Base-by-base conservation (phyloP, 2,888 invertebrate genomes). In the Pecten maximus region DNA sequence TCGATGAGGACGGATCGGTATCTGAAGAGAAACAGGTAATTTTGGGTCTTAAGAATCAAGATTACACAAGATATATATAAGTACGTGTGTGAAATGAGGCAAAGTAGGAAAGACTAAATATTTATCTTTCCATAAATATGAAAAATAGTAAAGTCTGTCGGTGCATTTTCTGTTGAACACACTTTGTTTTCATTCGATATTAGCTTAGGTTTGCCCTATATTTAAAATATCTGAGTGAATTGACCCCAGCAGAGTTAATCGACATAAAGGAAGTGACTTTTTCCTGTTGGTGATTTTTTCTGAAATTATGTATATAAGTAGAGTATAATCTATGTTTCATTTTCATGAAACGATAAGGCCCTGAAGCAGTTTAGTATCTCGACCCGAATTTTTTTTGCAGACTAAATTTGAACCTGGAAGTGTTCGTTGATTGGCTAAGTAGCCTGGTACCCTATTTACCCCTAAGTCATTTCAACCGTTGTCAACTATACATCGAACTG, bases 1-100 rank as follows among this genome's bases (percentile, higher is more conserved):
- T 74, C 74, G 74, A 74, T 74, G 74, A 74, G 74, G 35, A 74
- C 74, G 74, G 74, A 74, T 74, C 74, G 74, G 74, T 74, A 74
- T 74, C 74, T 74, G 74, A 74, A 74, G 15, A 19, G 74, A 74
- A 74, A 35, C 74, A 74, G 74, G 74, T 74, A 74, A 74, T 74
- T 74, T 6, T 74, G 74, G 35, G 10, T 74, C 28, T 74, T 74
- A 35, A 19, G 74, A 74, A 74, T 74, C 74, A 74, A 74, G 23
- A 74, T 74, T 74, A 74, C 74, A 35, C 23, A 74, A 23, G 2
- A 74, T 19, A 74, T 10, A 4, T 12, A 28, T 1, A 74, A 74
- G 28, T 10, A 74, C 74, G 74, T 35, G 28, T 28, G 10, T 74
- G 74, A 28, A 12, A 15, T 74, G 19, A 2, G 28, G 2, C 23